phyloP scores from a whole-genome alignment of 1,140 invertebrate genomes.

The Scylla paramamosain region DNA sequence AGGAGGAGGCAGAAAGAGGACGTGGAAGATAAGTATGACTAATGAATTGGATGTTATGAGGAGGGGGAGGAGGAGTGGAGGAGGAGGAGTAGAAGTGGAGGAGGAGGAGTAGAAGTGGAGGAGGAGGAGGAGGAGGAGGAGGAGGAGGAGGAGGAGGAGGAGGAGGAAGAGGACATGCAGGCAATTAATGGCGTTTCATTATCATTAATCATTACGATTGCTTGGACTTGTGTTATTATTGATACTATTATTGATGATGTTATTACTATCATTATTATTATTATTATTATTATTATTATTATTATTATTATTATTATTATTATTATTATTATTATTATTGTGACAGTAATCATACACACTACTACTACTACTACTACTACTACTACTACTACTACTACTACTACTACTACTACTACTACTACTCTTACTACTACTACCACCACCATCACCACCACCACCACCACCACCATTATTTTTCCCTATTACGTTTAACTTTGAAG shows the following conservation, averaged over 20 bases:
- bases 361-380: background rate
- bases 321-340: background rate
- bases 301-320: conserved; percentile 11
- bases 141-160: background rate
- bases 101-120: background rate
- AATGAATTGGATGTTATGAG: background rate
- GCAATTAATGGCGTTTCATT: background rate
- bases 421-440: background rate
- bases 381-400: background rate
- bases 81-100: background rate
- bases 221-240: no score
- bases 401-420: background rate
- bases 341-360: background rate
- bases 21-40: background rate
- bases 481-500: no score
- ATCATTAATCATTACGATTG: no score
- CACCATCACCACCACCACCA: no score
- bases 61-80: background rate
- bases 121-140: background rate
- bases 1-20: background rate
- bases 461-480: no score
- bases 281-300: background rate
- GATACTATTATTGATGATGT: no score
- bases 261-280: no score
- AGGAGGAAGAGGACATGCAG: no score